phyloP scores from a whole-genome alignment of 1,140 invertebrate species.

The Elymnias hypermnestra region DNA sequence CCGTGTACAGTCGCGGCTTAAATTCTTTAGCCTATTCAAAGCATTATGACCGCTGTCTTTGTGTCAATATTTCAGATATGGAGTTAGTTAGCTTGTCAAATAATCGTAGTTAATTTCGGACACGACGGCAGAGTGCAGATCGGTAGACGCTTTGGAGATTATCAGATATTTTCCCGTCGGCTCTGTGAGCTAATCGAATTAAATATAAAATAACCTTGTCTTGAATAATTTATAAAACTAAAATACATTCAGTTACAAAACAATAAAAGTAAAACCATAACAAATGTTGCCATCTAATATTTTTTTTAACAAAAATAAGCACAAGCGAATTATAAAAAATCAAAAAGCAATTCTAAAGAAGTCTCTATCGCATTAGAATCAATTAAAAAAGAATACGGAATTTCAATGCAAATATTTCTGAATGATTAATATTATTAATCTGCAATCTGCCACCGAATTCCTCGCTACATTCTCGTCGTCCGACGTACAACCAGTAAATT shows the following conservation, averaged over 20 bases:
- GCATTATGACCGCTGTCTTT: conserved; percentile 52
- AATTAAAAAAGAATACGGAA: conserved; percentile 46
- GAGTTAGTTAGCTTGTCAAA: conserved; percentile 41
- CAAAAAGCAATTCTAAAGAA: conserved; percentile 41
- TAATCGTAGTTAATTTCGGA: conserved; percentile 36
- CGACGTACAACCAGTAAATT: conserved; percentile 31
- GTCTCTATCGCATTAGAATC: conserved; percentile 41
- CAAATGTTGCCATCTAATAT: too few species aligned
- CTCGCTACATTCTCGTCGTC: conserved; percentile 37
- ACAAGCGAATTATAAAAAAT: conserved; percentile 19
- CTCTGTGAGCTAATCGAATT: conserved; percentile 27
- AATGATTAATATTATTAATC: conserved; percentile 65
- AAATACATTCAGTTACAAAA: too few species aligned
- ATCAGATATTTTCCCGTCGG: conserved; percentile 31
- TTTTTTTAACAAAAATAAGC: too few species aligned
- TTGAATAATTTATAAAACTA: too few species aligned
- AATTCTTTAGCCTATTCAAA: conserved; percentile 64
- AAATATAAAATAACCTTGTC: conserved; percentile 34
- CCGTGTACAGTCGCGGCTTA: conserved; percentile 51
- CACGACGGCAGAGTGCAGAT: conserved; percentile 35
- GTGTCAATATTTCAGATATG: conserved; percentile 42
- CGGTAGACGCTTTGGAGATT: conserved; percentile 32
- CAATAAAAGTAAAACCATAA: too few species aligned
- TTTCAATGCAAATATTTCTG: conserved; percentile 49
- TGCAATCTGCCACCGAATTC: conserved; percentile 70